Evolutionary conservation across 1,140 invertebrate genomes (phyloP), one percentile per base, ranked within the genome.

Genomic region (Lutraria rhynchaena): DNA sequence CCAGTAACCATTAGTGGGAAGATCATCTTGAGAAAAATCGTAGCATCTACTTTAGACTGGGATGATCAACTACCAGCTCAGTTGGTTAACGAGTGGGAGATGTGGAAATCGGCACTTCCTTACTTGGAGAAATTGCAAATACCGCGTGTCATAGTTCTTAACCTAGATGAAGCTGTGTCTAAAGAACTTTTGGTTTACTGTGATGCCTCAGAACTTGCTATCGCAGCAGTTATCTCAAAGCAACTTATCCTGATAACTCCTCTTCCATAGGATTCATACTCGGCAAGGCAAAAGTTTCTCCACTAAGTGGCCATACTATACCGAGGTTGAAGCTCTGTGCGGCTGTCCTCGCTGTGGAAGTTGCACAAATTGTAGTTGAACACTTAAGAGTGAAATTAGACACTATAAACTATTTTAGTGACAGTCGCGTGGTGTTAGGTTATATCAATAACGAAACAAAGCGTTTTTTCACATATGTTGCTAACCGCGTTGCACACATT

Each of bases 221-320:
- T 35, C 4, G 15, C 60, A 35, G 60, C 60, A 7, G 60, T 61
- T 29, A 5, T 2, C 37, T 35, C 22, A 5, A 37, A 2, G 60
- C n/a, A 37, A 15, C 17, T 19, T 33, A n/a, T 37, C 3, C 44
- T 19, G 31, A 19, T n/a, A 24, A 22, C 2, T 1, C 3, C 24
- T 3, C 19, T 44, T 13, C 33, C 29, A 81, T 51, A 67, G 24
- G 61, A 24, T 65, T 65, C 27, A 24, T 65, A 3, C 9, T 76
- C 15, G 73, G 73, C 3, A 83, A 86, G 44, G 22, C 77, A 1
- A 81, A 73, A 31, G 74, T 86, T 1, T 63, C 83, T 2, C 78
- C 85, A 0, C 37, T 35, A 19, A 58, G 41, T n/a, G 51, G 46
- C 0, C 44, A 84, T 24, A 84, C 65, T 5, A 49, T 86, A 44